Conservation (phyloP, 1,140 invertebrate species). For the Bombus sylvicola region DNA sequence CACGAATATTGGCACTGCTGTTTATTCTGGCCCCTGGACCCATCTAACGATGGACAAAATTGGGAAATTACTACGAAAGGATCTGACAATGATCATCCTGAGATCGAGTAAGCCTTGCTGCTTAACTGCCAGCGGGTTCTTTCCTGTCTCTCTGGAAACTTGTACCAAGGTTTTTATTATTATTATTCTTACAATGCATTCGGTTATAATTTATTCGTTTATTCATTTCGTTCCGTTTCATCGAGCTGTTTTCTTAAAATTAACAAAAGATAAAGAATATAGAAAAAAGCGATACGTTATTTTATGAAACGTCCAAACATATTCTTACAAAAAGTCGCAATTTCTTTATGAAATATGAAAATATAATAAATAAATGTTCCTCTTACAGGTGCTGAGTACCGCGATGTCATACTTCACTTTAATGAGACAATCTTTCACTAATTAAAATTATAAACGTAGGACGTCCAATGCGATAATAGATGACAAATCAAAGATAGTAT, state of each 20-base stretch:
- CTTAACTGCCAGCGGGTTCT: slow-evolving; percentile 58
- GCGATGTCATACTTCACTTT: slow-evolving; percentile 21
- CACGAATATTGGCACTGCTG: slow-evolving; percentile 16
- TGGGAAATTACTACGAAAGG: slow-evolving; percentile 24
- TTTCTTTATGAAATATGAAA: too few relatives aligned
- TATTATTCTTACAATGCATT: background rate
- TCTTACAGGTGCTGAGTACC: background rate
- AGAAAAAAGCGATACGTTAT: too few relatives aligned
- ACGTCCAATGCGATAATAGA: too few relatives aligned
- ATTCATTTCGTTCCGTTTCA: too few relatives aligned
- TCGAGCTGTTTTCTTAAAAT: too few relatives aligned
- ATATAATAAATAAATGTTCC: background rate
- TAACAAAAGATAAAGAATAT: too few relatives aligned
- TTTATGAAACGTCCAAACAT: too few relatives aligned
- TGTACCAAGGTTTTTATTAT: slow-evolving; percentile 32
- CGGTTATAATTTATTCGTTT: background rate
- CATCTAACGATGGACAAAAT: slow-evolving; percentile 5
- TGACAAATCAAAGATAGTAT: too few relatives aligned
- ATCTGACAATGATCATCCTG: slow-evolving; percentile 43
- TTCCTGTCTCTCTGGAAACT: slow-evolving; percentile 59
- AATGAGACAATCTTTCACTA: background rate
- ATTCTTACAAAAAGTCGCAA: too few relatives aligned
- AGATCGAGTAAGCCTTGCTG: slow-evolving; percentile 40
- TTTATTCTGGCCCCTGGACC: slow-evolving; percentile 47
- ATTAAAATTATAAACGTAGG: background rate